Percentiles rank a stretch among this genome's conserved stretches.
phyloP scores from a whole-genome alignment of 2,113 vertebrate species.

The Pterophyllum scalare region DNA sequence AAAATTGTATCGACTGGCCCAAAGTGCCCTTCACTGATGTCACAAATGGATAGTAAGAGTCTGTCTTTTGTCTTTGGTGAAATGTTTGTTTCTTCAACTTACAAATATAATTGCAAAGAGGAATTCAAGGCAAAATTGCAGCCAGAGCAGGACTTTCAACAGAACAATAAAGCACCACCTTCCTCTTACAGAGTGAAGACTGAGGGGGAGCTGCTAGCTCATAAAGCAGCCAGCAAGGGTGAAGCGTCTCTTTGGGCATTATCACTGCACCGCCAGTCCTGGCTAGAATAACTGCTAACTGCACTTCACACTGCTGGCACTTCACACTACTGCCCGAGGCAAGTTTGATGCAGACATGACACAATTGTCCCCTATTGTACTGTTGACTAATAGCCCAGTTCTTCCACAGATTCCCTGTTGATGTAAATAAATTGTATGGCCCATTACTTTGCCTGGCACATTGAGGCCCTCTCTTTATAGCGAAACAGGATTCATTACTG shows the following conservation, averaged over 20 bases:
- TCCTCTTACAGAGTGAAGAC: conserved; percentile 28
- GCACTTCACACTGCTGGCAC: conserved; percentile 47
- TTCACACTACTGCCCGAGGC: conserved; percentile 34
- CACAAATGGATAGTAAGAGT: conserved; percentile 30
- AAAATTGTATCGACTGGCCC: conserved; percentile 33
- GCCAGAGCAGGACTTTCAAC: conserved; percentile 3
- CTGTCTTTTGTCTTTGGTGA: conserved; percentile 5
- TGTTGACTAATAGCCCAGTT: conserved; percentile 66
- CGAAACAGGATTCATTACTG: conserved; percentile 29
- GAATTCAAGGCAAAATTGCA: not conserved
- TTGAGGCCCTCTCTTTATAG: conserved; percentile 7
- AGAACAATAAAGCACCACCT: conserved; percentile 7
- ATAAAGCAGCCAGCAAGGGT: conserved; percentile 62
- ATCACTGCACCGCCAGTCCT: conserved; percentile 55
- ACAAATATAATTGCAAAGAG: conserved; percentile 27
- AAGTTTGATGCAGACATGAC: conserved; percentile 63
- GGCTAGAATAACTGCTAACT: conserved; percentile 61
- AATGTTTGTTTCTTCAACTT: conserved; percentile 9
- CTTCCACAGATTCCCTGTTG: conserved; percentile 59
- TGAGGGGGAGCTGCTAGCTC: conserved; percentile 38
- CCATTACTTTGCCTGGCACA: conserved; percentile 63
- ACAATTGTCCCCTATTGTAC: conserved; percentile 58
- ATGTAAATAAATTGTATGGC: conserved; percentile 75
- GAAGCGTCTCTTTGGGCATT: conserved; percentile 54
- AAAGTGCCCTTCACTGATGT: conserved; percentile 20